These are phyloP conservation scores for Cirrhinus mrigala DNA, from an alignment of 2,797 vertebrate species.

Conservation along the genomic window DNA sequence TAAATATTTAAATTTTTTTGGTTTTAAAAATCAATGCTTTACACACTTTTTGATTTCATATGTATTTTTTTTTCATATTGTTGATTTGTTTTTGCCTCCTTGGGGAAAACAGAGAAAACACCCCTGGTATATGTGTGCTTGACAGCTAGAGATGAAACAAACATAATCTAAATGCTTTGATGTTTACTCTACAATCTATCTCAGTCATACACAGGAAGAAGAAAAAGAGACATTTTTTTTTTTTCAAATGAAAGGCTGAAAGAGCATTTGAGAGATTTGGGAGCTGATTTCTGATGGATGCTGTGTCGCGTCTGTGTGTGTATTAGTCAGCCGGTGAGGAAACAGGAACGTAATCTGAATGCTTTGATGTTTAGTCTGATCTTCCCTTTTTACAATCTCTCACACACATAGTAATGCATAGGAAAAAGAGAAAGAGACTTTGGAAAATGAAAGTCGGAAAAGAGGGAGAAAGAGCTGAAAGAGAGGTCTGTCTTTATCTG, in stretches of 20 bases:
- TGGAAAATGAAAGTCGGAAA: conserved; percentile 11
- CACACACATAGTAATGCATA: conserved; percentile 26
- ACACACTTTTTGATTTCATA: not conserved
- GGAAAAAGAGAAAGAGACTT: not conserved
- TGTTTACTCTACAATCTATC: conserved; percentile 29
- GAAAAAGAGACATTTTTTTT: conserved; percentile 21
- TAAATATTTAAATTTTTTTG: not conserved
- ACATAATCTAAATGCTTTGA: conserved; percentile 46
- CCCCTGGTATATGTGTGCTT: not conserved
- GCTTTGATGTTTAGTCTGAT: conserved; percentile 56
- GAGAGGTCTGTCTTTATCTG: conserved; percentile 30
- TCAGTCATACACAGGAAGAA: conserved; percentile 32
- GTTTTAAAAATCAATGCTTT: not conserved
- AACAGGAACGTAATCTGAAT: conserved; percentile 34
- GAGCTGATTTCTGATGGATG: conserved; percentile 37
- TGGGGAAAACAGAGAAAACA: conserved; percentile 1
- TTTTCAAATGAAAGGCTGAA: conserved; percentile 42
- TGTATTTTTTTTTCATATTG: not conserved
- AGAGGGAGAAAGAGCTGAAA: conserved; percentile 20
- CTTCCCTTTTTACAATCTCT: conserved; percentile 35
- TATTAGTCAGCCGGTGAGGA: conserved; percentile 15
- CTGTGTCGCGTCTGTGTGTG: conserved; percentile 9
- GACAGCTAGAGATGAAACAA: conserved; percentile 35
- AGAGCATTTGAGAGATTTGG: conserved; percentile 39
- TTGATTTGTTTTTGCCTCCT: not conserved